These are phyloP conservation scores for Bubo bubo DNA, from an alignment of 2,113 vertebrate species.

Conservation along the genomic window DNA sequence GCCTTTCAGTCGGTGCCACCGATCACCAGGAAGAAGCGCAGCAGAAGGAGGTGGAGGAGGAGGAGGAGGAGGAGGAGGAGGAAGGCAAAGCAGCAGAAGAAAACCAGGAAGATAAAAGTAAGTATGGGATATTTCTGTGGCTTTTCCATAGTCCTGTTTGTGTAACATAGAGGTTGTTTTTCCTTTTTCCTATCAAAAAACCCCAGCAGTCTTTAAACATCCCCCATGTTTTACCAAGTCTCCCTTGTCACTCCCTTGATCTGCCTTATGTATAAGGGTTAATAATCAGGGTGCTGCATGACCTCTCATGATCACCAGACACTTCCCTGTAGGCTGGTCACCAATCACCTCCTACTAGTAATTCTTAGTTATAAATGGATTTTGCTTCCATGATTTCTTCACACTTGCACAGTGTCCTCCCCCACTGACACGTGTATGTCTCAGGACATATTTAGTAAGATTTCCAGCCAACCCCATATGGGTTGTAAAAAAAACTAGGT, in stretches of 20 bases:
- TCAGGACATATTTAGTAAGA: neutral
- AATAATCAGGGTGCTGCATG: neutral
- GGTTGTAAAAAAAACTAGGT: neutral
- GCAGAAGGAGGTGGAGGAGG: conserved; percentile 78
- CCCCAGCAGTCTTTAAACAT: neutral
- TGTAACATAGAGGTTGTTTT: neutral
- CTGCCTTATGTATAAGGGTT: neutral
- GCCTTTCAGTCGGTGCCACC: conserved; percentile 77
- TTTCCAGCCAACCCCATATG: neutral
- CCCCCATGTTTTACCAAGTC: neutral
- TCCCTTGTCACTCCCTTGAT: neutral
- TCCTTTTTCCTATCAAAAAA: neutral
- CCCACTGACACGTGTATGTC: neutral
- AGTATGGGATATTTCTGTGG: conserved; percentile 68
- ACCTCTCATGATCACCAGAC: neutral
- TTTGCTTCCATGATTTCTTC: conserved; percentile 29
- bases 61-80: conserved; percentile 75
- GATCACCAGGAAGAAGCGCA: conserved; percentile 82
- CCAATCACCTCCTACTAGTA: neutral
- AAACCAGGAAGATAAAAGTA: conserved; percentile 82
- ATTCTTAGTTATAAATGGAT: conserved; percentile 20
- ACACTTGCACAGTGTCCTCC: neutral
- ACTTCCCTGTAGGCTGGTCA: neutral
- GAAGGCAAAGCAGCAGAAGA: conserved; percentile 76
- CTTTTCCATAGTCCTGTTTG: conserved; percentile 44